Evolutionary conservation across 1,140 invertebrate genomes (phyloP), one percentile per base, ranked within the genome.

Genomic region (Leptinotarsa undecemlineata): DNA sequence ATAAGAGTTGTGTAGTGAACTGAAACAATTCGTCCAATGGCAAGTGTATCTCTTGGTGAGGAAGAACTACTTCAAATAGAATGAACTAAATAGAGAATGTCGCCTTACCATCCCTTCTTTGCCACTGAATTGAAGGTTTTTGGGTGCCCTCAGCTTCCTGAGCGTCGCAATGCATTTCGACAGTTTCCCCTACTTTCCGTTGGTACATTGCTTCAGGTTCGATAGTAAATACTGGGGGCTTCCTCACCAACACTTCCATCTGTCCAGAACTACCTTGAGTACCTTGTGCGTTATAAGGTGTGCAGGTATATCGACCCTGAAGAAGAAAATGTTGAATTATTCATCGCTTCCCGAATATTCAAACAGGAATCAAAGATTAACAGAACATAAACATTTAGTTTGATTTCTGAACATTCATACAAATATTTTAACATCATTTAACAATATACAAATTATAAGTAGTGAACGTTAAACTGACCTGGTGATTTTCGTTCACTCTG

Each of bases 181-280:
- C 94, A 63, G 94, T 93, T 81, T 96, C 94, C 6, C 94, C 94
- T 26, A 96, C 92, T 86, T 95, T 95, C 78, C 93, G 90, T 84
- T 96, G 94, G 85, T 96, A 97, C 83, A 95, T 90, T 19, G 91
- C 88, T 82, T 96, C 93, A 1, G 95, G 95, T 83, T 95, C 93
- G 4, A 95, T 86, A 2, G 91, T 94, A 82, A 96, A 96, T 17
- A 91, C 89, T 2, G 95, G 95, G 17, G 95, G 95, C 85, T 96
- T 97, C 82, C 95, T 89, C 4, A 98, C 97, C 78, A 98, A 87
- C n/a, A 99, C 96, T 87, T 98, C 95, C 93, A 99, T 98, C 42
- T 92, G 90, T 33, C 93, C 94, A 64, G 96, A 98, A 66, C 94
- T 93, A 6, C 96, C 95, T 78, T 96, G 95, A 5, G 94, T 96